A percentile compares a stretch with the other conserved stretches of the same genome.
phyloP scores from a whole-genome alignment of 2,113 vertebrate genomes.

The Pithys albifrons region DNA sequence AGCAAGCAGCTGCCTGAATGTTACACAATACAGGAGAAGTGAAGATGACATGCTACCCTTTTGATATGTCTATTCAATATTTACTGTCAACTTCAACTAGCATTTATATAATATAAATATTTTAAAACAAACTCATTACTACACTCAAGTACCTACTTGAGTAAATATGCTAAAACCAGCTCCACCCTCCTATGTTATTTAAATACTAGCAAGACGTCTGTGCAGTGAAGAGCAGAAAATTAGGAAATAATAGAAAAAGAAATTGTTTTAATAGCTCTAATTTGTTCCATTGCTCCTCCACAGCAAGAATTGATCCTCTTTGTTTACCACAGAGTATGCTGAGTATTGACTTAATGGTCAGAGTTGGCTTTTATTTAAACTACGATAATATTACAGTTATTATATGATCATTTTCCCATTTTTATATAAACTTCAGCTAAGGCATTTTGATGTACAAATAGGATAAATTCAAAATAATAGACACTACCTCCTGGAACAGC shows the following conservation, averaged over 20 bases:
- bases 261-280: slow-evolving; percentile 19
- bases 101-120: slow-evolving; percentile 58
- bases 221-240: slow-evolving; percentile 1
- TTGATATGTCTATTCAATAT: slow-evolving; percentile 46
- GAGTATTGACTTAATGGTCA: background rate
- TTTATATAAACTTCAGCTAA: slow-evolving; percentile 45
- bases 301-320: slow-evolving; percentile 22
- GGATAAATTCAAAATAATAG: background rate
- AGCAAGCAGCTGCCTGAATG: background rate
- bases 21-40: background rate
- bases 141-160: slow-evolving; percentile 12
- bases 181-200: background rate
- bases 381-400: background rate
- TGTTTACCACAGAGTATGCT: slow-evolving; percentile 3
- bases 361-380: slow-evolving; percentile 29
- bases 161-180: slow-evolving; percentile 36
- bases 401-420: slow-evolving; percentile 11
- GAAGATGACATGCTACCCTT: slow-evolving; percentile 25
- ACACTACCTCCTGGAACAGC: background rate
- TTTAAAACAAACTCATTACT: slow-evolving; percentile 56
- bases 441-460: slow-evolving; percentile 30
- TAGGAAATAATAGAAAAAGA: slow-evolving; percentile 23
- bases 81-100: slow-evolving; percentile 60
- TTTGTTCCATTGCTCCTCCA: slow-evolving; percentile 9
- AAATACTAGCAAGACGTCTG: background rate